A percentile compares a stretch with the other conserved stretches of the same genome.
phyloP scores from a whole-genome alignment of 2,888 invertebrate genomes.

The Erynnis tages region DNA sequence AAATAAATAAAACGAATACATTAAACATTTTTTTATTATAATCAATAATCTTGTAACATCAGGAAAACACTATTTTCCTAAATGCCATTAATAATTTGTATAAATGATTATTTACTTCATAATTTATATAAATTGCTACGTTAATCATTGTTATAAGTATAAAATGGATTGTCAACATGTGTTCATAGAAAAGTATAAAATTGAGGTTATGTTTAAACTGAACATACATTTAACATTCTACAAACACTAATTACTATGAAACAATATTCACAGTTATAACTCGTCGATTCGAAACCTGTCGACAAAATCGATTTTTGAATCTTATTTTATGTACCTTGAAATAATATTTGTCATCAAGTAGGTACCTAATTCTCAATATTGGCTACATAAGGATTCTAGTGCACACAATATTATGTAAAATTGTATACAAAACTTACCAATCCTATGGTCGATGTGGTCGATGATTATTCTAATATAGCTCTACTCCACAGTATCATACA shows the following conservation, averaged over 20 bases:
- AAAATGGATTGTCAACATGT: conserved; percentile 66
- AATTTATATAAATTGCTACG: conserved; percentile 49
- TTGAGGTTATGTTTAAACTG: conserved; percentile 48
- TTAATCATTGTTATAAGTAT: conserved; percentile 48
- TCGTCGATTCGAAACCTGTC: conserved; percentile 10
- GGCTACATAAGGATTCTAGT: conserved; percentile 2
- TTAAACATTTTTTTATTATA: conserved; percentile 32
- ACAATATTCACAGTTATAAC: conserved; percentile 31
- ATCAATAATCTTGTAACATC: conserved; percentile 39
- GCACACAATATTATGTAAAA: conserved; percentile 9
- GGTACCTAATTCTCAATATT: not conserved
- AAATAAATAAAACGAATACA: conserved; percentile 29
- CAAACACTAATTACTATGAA: conserved; percentile 35
- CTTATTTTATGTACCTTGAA: not conserved
- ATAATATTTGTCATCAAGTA: not conserved
- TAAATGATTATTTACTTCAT: conserved; percentile 48
- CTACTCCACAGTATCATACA: not conserved
- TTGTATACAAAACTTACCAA: conserved; percentile 17
- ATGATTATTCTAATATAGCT: too few relatives aligned
- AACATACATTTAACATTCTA: conserved; percentile 43
- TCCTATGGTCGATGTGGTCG: conserved; percentile 15
- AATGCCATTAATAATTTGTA: conserved; percentile 50
- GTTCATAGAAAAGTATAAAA: conserved; percentile 76
- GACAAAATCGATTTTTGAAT: not conserved
- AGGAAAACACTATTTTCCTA: conserved; percentile 60